Conservation (phyloP, 1,140 invertebrate species). For the Dendrolimus kikuchii region DNA sequence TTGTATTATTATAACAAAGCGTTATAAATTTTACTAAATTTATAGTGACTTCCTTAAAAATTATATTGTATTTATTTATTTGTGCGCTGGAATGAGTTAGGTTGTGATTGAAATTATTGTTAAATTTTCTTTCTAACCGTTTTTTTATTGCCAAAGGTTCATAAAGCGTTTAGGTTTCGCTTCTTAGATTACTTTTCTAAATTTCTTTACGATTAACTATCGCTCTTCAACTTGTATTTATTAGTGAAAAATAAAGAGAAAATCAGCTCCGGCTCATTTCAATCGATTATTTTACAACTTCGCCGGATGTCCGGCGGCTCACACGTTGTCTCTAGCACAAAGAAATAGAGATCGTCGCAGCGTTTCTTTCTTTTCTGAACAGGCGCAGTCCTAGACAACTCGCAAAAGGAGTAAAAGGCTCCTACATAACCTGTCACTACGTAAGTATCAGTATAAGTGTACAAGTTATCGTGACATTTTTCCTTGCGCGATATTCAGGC, state of each 20-base stretch:
- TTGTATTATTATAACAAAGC: conserved; percentile 48
- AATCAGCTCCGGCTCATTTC: conserved; percentile 27
- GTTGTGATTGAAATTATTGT: conserved; percentile 13
- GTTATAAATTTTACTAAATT: conserved; percentile 55
- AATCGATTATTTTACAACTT: conserved; percentile 37
- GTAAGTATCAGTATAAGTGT: conserved; percentile 53
- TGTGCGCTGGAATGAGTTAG: conserved; percentile 6
- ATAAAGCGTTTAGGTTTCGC: no score
- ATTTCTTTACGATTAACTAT: no score
- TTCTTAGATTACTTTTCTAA: no score
- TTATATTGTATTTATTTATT: conserved; percentile 33
- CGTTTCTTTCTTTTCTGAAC: conserved; percentile 72
- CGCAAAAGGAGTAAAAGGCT: conserved; percentile 73
- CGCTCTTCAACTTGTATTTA: no score
- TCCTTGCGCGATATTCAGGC: conserved; percentile 1
- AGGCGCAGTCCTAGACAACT: conserved; percentile 69
- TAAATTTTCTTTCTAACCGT: conserved; percentile 8
- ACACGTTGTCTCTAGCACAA: conserved; percentile 63
- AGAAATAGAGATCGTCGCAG: conserved; percentile 63
- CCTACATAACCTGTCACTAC: conserved; percentile 72
- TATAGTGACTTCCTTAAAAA: conserved; percentile 50
- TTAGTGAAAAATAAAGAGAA: conserved; percentile 5
- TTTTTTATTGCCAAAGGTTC: not conserved
- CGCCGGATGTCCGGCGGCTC: conserved; percentile 67
- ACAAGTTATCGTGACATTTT: conserved; percentile 17